Evolutionary conservation across 2,888 invertebrate species (phyloP), one percentile per base, ranked within the genome.

Genomic region (Orchestes rusci): DNA sequence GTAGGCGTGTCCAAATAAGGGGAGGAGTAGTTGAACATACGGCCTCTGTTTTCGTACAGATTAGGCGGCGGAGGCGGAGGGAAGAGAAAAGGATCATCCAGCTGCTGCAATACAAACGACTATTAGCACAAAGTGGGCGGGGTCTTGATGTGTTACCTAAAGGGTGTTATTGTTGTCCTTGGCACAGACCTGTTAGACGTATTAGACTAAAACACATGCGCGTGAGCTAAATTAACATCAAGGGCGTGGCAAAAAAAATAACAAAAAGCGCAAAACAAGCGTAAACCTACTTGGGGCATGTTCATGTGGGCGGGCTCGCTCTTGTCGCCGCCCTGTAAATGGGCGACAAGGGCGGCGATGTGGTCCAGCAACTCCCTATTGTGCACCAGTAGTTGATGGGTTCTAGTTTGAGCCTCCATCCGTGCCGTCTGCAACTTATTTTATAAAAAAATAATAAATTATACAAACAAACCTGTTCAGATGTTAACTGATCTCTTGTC

Each of bases 321-420:
- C 39, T 79, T 75, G 61, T 96, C 95, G 53, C 90, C 88, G 53
- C 90, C 88, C 62, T 91, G 91, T 50, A 96, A 77, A 56, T 89
- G 84, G 3, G 84, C 77, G 12, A 96, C 93, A 57, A 97, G 72
- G 8, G 88, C 85, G 31, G 91, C 86, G 60, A 97, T 89, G 68
- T 97, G 96, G 63, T 95, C 94, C 53, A 97, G 71, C 33, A 97
- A 71, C 67, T 96, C 96, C 57, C 92, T 84, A 71, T 97, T 97
- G 66, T 96, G 94, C 39, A 92, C 82, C 56, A 97, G 71, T 48
- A 97, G 74, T 69, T 96, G 95, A 65, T 96, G 94, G 4, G 93
- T 94, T 55, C 94, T 79, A 12, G 93, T 77, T 79, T 86, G 70
- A 4, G 70, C 65, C 53, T 70, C 70, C 54, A 69, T 54, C 51